These are phyloP conservation scores for Cotesia glomerata DNA, from an alignment of 1,140 invertebrate genomes.

Conservation along the genomic window DNA sequence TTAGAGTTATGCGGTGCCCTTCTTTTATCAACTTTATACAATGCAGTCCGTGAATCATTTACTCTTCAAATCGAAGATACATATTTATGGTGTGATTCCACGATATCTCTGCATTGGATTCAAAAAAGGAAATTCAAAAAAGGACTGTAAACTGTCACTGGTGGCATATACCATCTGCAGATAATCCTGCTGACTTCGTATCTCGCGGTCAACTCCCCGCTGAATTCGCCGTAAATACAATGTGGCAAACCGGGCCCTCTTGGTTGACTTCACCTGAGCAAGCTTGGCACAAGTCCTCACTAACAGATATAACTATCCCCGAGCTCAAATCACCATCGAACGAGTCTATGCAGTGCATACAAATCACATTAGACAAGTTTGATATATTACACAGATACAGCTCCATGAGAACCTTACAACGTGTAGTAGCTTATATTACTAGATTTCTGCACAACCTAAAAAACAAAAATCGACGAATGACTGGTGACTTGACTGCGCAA, in stretches of 20 bases:
- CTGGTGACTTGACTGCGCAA: too few relatives aligned
- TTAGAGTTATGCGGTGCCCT: slow-evolving; percentile 26
- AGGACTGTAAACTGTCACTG: too few relatives aligned
- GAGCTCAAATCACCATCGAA: background rate
- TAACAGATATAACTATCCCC: background rate
- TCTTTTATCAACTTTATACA: too few relatives aligned
- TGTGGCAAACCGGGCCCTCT: background rate
- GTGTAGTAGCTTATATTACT: too few relatives aligned
- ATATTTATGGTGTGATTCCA: background rate
- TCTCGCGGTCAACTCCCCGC: background rate
- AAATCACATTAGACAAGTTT: too few relatives aligned
- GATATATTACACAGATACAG: too few relatives aligned
- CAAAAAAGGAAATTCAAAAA: too few relatives aligned
- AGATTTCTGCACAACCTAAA: too few relatives aligned
- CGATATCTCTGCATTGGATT: slow-evolving; percentile 1
- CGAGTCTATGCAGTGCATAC: too few relatives aligned
- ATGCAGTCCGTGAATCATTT: background rate
- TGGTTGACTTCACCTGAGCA: background rate
- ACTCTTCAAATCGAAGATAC: background rate
- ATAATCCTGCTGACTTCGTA: slow-evolving; percentile 17
- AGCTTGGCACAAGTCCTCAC: background rate
- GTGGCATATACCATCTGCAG: background rate
- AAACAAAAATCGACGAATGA: too few relatives aligned
- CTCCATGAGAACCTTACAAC: too few relatives aligned
- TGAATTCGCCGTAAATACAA: background rate